Percentiles rank a stretch among this genome's conserved stretches.
phyloP scores from a whole-genome alignment of 2,888 invertebrate species.

The Melanargia galathea region DNA sequence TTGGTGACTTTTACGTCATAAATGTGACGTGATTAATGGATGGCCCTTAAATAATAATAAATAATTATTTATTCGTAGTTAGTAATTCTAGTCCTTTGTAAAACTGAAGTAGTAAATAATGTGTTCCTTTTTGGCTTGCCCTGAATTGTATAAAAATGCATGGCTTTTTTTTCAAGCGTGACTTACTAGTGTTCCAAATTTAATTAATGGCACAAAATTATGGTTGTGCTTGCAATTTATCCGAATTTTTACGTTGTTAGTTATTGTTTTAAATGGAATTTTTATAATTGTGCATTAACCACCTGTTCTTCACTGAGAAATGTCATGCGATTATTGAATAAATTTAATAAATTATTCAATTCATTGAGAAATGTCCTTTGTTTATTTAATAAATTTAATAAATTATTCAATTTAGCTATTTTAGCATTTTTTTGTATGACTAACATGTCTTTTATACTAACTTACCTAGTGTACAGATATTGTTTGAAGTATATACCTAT shows the following conservation, averaged over 20 bases:
- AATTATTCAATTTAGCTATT: slow-evolving; percentile 25
- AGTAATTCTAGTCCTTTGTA: slow-evolving; percentile 34
- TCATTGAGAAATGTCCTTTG: too few relatives aligned
- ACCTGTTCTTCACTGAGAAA: not conserved
- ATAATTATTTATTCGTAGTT: slow-evolving; percentile 28
- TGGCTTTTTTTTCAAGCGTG: slow-evolving; percentile 13
- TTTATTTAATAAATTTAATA: slow-evolving; percentile 38
- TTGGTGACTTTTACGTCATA: not conserved
- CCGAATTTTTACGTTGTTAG: slow-evolving; percentile 31
- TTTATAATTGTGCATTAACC: slow-evolving; percentile 17
- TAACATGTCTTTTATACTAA: slow-evolving; percentile 37
- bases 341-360: slow-evolving; percentile 36
- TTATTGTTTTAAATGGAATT: slow-evolving; percentile 24
- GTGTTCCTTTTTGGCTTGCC: slow-evolving; percentile 37
- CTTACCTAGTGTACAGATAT: slow-evolving; percentile 3
- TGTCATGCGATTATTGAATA: slow-evolving; percentile 33
- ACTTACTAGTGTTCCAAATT: slow-evolving; percentile 27
- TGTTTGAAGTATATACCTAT: not conserved
- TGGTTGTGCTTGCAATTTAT: slow-evolving; percentile 35
- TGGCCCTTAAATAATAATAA: not conserved
- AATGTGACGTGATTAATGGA: not conserved
- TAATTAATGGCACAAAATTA: slow-evolving; percentile 32
- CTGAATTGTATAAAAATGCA: slow-evolving; percentile 22
- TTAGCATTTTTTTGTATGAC: slow-evolving; percentile 32
- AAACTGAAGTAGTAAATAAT: slow-evolving; percentile 12